Conservation (phyloP, 2,113 vertebrate species). For the Chelonoidis abingdonii region DNA sequence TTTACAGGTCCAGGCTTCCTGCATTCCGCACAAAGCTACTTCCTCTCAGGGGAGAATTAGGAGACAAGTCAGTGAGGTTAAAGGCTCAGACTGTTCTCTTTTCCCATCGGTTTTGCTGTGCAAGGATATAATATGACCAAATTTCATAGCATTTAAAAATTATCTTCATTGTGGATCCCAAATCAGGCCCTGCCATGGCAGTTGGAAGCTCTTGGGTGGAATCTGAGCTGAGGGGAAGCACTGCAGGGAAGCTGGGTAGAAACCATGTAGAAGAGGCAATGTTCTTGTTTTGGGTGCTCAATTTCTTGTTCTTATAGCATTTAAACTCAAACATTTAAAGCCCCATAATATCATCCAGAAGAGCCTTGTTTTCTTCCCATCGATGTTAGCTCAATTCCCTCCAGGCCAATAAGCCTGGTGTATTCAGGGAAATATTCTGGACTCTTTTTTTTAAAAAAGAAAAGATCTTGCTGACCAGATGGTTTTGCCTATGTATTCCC, state of each 20-base stretch:
- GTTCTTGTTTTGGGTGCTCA: not conserved
- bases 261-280: not conserved
- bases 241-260: not conserved
- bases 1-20: not conserved
- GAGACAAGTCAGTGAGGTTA: not conserved
- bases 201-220: not conserved
- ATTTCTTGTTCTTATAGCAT: not conserved
- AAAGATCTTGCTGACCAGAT: not conserved
- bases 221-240: not conserved
- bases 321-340: not conserved
- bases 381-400: not conserved
- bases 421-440: not conserved
- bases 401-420: not conserved
- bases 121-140: not conserved
- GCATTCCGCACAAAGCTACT: not conserved
- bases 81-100: not conserved
- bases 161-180: not conserved
- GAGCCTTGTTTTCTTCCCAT: not conserved
- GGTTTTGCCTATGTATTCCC: not conserved
- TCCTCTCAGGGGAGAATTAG: not conserved
- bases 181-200: not conserved
- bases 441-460: not conserved
- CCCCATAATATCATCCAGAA: not conserved
- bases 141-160: not conserved
- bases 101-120: not conserved